These are phyloP conservation scores for Chiloscyllium plagiosum DNA, from an alignment of 2,113 vertebrate genomes.

Conservation along the genomic window DNA sequence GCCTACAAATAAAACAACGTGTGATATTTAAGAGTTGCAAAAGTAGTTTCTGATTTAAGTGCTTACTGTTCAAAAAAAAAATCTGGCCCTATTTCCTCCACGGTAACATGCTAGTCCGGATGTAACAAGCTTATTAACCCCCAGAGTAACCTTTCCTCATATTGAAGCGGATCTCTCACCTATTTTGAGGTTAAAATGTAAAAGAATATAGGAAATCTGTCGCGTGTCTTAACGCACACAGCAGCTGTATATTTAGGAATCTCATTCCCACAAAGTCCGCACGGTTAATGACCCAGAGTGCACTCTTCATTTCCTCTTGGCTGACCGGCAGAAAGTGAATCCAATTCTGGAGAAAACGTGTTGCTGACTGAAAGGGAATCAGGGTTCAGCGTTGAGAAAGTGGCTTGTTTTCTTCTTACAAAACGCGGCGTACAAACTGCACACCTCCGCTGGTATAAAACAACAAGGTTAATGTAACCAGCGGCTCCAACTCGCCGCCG, in stretches of 20 bases:
- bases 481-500: too few relatives aligned
- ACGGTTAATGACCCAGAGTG: not conserved
- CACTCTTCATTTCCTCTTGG: not conserved
- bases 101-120: not conserved
- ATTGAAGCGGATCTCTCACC: not conserved
- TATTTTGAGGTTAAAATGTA: not conserved
- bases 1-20: not conserved
- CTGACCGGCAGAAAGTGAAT: not conserved
- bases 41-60: not conserved
- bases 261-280: not conserved
- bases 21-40: not conserved
- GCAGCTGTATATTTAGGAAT: not conserved
- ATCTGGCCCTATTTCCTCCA: not conserved
- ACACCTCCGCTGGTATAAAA: too few relatives aligned
- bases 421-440: not conserved
- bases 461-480: too few relatives aligned
- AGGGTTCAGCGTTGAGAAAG: not conserved
- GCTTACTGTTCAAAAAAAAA: not conserved
- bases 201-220: not conserved
- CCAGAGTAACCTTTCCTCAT: not conserved
- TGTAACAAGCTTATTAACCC: not conserved
- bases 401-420: not conserved
- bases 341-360: not conserved
- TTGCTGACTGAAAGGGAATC: not conserved
- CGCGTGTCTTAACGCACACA: not conserved